Conservation (phyloP, 2,797 vertebrate species). For the Anisognathus igniventris region DNA sequence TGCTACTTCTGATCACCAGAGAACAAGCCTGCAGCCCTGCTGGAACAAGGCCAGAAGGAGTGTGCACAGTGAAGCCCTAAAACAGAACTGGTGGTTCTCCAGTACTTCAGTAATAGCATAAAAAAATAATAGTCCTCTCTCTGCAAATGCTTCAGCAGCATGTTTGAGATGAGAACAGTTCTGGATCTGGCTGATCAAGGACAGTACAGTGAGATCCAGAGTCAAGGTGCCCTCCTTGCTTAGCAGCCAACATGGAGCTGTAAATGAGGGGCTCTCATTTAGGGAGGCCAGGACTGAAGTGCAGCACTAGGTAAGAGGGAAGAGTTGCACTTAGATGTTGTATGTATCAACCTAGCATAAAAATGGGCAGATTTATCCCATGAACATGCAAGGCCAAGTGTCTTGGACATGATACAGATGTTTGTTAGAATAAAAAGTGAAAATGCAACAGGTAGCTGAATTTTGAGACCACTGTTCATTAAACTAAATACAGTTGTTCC, state of each 20-base stretch:
- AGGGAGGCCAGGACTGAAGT: background rate
- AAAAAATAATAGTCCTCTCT: background rate
- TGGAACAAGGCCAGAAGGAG: background rate
- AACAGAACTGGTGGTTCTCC: background rate
- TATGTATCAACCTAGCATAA: rapidly evolving
- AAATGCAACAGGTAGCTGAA: background rate
- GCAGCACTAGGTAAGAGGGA: background rate
- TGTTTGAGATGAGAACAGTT: background rate
- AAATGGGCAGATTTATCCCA: background rate
- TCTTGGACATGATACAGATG: rapidly evolving
- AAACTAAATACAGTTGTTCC: background rate
- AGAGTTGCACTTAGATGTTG: background rate
- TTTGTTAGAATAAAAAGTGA: background rate
- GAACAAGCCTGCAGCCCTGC: background rate
- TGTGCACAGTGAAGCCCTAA: background rate
- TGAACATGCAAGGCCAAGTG: background rate
- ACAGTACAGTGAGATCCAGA: constrained; percentile 13
- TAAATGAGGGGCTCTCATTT: background rate
- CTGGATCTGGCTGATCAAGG: background rate
- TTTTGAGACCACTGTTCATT: background rate
- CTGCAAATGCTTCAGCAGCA: background rate
- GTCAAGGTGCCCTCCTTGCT: constrained; percentile 9
- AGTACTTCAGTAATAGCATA: background rate
- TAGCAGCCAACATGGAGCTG: background rate
- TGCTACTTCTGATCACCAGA: background rate